Evolutionary conservation across 2,888 invertebrate genomes (phyloP), one percentile per base, ranked within the genome.

Genomic region (Aleiodes leptofemur): DNA sequence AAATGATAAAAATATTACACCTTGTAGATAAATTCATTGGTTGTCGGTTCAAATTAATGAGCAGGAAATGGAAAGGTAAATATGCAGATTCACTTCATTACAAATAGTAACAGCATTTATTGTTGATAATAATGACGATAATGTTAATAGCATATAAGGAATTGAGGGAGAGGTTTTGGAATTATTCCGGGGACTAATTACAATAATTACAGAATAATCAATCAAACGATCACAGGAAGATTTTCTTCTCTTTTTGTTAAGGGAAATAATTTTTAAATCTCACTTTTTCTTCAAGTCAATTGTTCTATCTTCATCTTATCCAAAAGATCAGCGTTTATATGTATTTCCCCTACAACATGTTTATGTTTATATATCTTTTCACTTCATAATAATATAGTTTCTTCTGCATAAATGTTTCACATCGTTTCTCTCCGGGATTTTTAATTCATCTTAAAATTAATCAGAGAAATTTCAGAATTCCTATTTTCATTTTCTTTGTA

Each of bases 81-180:
- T 23, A 23, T 23, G 23, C 23, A 23, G 23, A 64, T 61, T 64
- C n/a, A 29, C 23, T 76, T 59, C 53, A 79, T 80, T 88, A 89
- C 87, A 89, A 89, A 89, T 89, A 82, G 88, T 89, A 89, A 89
- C 89, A 89, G 89, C 88, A 82, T 89, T 89, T 89, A 89, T 89
- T 89, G 79, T 83, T 87, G 85, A 87, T 88, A 86, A 84, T 85
- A 82, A 85, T 84, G 80, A 84, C 83, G 84, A 84, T 85, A 85
- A 85, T 88, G 85, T 86, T 84, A 83, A 85, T 86, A 88, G 86
- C 86, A 85, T 85, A 9, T 9, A 9, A 43, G 43, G 43, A 57
- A 31, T 29, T 43, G 68, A 51, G 31, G 31, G 14, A 68, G 4
- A 53, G 51, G 50, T 50, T 29, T 29, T 23, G 48, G 51, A 31